These are phyloP conservation scores for Cistogaster globosa DNA, from an alignment of 2,888 invertebrate genomes.

Conservation along the genomic window DNA sequence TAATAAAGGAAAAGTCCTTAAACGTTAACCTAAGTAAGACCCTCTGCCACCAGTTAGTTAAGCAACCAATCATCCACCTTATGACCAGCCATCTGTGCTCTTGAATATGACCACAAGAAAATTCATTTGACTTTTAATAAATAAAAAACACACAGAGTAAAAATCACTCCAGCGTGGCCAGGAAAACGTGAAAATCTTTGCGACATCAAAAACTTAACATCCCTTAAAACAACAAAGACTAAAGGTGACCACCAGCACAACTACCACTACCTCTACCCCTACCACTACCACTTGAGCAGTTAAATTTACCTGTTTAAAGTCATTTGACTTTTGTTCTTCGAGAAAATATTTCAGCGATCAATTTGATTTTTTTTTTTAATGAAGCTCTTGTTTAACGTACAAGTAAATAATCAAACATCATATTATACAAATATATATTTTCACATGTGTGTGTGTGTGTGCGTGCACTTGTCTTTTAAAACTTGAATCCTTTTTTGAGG, in stretches of 20 bases:
- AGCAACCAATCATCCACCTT: slow-evolving; percentile 28
- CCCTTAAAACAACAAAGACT: slow-evolving; percentile 49
- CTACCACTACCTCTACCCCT: background rate
- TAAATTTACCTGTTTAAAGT: slow-evolving; percentile 47
- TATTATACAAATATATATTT: background rate
- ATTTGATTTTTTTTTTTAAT: slow-evolving; percentile 56
- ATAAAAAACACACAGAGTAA: slow-evolving; percentile 57
- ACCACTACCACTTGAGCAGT: background rate
- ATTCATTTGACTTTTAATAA: slow-evolving; percentile 23
- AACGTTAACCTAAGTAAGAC: slow-evolving; percentile 46
- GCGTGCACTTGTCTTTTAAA: slow-evolving; percentile 28
- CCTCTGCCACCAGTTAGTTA: slow-evolving; percentile 38
- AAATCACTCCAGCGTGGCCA: slow-evolving; percentile 66
- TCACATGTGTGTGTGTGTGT: slow-evolving; percentile 1
- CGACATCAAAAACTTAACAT: slow-evolving; percentile 60
- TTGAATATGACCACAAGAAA: slow-evolving; percentile 57
- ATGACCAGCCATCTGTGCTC: slow-evolving; percentile 58
- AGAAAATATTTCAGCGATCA: slow-evolving; percentile 32
- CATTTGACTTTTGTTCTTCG: slow-evolving; percentile 45
- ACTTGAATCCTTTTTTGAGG: slow-evolving; percentile 49
- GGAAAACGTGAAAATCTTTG: slow-evolving; percentile 61
- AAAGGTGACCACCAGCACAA: slow-evolving; percentile 15
- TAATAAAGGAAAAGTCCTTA: slow-evolving; percentile 55
- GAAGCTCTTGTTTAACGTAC: slow-evolving; percentile 31
- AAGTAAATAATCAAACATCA: background rate